Conservation (phyloP, 1,140 invertebrate genomes). For the Sitobion miscanthi region DNA sequence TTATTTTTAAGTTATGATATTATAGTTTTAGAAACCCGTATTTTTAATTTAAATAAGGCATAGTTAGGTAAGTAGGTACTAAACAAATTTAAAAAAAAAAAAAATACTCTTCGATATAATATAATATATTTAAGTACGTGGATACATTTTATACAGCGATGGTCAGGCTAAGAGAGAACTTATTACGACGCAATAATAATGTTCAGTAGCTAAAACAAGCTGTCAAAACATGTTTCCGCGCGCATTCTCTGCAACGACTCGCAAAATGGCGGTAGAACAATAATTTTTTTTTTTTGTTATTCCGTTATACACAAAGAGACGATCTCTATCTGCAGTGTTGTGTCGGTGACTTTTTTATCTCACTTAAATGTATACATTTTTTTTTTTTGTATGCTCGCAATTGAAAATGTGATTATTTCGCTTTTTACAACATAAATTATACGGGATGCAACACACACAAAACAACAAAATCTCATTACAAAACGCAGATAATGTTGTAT, state of each 20-base stretch:
- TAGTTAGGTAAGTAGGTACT: too few species aligned
- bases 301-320: not conserved
- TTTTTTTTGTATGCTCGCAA: not conserved
- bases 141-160: not conserved
- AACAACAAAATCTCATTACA: not conserved
- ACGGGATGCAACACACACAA: not conserved
- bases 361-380: constrained; percentile 13
- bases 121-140: not conserved
- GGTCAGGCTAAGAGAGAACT: not conserved
- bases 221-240: not conserved
- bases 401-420: not conserved
- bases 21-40: too few species aligned
- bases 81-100: too few species aligned
- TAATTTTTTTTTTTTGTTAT: not conserved
- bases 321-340: not conserved
- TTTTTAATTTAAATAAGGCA: too few species aligned
- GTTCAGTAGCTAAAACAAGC: not conserved
- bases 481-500: not conserved
- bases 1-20: too few species aligned
- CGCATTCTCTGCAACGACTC: not conserved
- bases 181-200: not conserved
- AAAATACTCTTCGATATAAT: not conserved
- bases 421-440: not conserved
- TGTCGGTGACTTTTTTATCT: constrained; percentile 10
- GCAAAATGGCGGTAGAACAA: constrained; percentile 1